Conservation (phyloP, 2,888 invertebrate species). For the Rotaria magnacalcarata region DNA sequence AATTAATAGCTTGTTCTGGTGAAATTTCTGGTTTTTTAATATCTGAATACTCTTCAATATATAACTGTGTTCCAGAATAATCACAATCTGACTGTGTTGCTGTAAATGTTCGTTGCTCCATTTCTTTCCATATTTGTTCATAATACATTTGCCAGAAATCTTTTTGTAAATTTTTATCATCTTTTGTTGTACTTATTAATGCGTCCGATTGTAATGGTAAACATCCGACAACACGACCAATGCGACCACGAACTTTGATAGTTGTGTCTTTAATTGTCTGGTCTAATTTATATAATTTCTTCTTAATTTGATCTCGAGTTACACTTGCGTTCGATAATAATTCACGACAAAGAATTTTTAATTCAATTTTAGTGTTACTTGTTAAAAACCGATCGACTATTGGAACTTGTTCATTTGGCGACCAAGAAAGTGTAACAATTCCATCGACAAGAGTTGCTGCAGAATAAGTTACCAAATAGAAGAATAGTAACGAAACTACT, state of each 20-base stretch:
- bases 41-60: background rate
- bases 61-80: background rate
- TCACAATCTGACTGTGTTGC: background rate
- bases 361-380: background rate
- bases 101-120: background rate
- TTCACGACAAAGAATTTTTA: conserved; percentile 9
- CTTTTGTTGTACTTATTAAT: background rate
- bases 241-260: background rate
- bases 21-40: background rate
- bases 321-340: background rate
- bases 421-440: conserved; percentile 9
- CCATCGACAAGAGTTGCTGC: background rate
- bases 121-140: background rate
- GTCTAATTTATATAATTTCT: background rate
- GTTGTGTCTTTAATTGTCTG: background rate
- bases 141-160: background rate
- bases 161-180: background rate
- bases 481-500: background rate
- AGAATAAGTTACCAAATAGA: background rate
- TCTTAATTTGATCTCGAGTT: background rate
- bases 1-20: background rate
- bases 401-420: background rate
- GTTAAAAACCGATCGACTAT: background rate
- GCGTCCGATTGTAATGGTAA: conserved; percentile 1
- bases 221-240: background rate